Conservation (phyloP, 2,113 vertebrate genomes). For the Tenrec ecaudatus region DNA sequence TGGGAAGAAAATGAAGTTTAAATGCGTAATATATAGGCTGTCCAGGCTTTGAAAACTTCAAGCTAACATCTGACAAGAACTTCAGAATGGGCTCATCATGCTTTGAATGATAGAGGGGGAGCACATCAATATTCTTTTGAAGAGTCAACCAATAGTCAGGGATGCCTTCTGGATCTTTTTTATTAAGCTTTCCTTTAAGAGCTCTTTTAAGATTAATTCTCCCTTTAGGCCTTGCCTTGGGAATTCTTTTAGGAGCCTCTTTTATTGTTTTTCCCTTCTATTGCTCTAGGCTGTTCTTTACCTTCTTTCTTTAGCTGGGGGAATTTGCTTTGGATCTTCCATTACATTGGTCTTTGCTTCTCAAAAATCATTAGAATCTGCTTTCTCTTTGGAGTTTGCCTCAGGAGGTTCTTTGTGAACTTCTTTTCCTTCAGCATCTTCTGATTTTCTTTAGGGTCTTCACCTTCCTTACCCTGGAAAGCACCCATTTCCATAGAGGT, state of each 20-base stretch:
- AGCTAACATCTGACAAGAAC: slow-evolving; percentile 97
- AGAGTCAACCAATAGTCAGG: slow-evolving; percentile 97
- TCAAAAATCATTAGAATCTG: neutral
- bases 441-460: slow-evolving; percentile 73
- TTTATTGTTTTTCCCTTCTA: slow-evolving; percentile 37
- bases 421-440: slow-evolving; percentile 41
- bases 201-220: slow-evolving; percentile 67
- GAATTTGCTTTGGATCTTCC: slow-evolving; percentile 27
- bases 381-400: slow-evolving; percentile 26
- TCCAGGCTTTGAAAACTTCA: slow-evolving; percentile 95
- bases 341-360: slow-evolving; percentile 16
- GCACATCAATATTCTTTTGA: slow-evolving; percentile 97
- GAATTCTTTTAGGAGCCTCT: slow-evolving; percentile 61
- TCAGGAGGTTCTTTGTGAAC: neutral
- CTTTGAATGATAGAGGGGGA: slow-evolving; percentile 96
- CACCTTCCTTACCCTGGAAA: slow-evolving; percentile 93
- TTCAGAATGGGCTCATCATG: slow-evolving; percentile 96
- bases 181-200: slow-evolving; percentile 57
- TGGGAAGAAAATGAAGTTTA: slow-evolving; percentile 96
- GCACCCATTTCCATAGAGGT: slow-evolving; percentile 78
- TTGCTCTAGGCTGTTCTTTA: slow-evolving; percentile 42
- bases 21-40: slow-evolving; percentile 96
- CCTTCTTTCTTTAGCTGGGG: slow-evolving; percentile 48
- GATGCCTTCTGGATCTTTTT: slow-evolving; percentile 96
- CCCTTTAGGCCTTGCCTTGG: slow-evolving; percentile 60